phyloP scores from a whole-genome alignment of 2,888 invertebrate species.

The Syrista parreyssii region DNA sequence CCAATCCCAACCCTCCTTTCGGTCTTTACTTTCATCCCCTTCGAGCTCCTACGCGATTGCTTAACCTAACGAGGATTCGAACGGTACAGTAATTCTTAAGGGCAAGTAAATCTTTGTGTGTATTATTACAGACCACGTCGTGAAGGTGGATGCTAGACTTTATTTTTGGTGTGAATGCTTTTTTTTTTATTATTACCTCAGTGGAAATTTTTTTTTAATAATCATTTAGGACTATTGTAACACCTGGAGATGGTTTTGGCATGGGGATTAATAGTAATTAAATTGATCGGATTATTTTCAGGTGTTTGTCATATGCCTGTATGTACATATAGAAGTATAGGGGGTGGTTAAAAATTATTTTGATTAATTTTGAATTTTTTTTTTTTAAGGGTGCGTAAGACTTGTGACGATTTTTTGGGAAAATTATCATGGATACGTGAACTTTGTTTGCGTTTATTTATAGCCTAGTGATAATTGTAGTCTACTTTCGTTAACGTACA shows the following conservation, averaged over 20 bases:
- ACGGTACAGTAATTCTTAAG: neutral
- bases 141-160: neutral
- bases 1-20: neutral
- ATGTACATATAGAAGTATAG: neutral
- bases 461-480: neutral
- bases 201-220: neutral
- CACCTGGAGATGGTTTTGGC: too few relatives aligned
- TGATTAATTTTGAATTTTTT: too few relatives aligned
- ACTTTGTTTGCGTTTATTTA: neutral
- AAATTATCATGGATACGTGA: neutral
- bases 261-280: neutral
- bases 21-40: neutral
- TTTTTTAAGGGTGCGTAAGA: too few relatives aligned
- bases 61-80: neutral
- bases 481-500: neutral
- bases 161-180: neutral
- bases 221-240: too few relatives aligned
- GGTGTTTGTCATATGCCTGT: too few relatives aligned
- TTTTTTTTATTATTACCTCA: neutral
- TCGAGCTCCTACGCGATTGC: neutral
- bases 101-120: neutral
- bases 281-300: too few relatives aligned
- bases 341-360: neutral
- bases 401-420: neutral
- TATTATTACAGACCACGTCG: neutral